phyloP scores from a whole-genome alignment of 2,797 vertebrate genomes.

The Denticeps clupeoides region DNA sequence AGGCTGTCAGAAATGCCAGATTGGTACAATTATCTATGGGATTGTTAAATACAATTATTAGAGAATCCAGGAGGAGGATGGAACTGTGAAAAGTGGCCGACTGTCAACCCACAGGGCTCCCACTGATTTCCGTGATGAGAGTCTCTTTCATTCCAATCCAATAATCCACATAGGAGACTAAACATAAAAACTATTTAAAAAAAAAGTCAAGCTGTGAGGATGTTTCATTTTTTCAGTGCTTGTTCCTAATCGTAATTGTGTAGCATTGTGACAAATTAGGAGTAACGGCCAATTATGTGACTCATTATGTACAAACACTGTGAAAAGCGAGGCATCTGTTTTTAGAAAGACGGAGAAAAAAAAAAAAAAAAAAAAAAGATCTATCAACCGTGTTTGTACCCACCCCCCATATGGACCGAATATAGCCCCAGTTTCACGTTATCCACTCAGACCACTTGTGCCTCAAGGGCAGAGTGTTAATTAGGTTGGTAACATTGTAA shows the following conservation, averaged over 20 bases:
- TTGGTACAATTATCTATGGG: too few species aligned
- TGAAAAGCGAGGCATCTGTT: conserved; percentile 18
- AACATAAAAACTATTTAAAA: background rate
- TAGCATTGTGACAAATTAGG: too few species aligned
- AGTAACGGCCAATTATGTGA: too few species aligned
- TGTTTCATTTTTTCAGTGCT: too few species aligned
- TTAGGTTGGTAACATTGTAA: conserved; percentile 5
- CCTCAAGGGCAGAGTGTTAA: background rate
- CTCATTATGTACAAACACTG: too few species aligned
- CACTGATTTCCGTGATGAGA: background rate
- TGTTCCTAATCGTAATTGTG: too few species aligned
- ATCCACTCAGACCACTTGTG: background rate
- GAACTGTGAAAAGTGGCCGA: background rate
- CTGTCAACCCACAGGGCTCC: background rate
- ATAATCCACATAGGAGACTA: background rate
- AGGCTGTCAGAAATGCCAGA: too few species aligned
- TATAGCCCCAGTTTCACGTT: background rate
- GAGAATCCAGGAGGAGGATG: background rate
- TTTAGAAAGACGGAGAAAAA: conserved; percentile 11
- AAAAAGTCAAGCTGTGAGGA: too few species aligned
- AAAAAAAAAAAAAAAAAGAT: conserved; percentile 10
- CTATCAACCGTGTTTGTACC: background rate
- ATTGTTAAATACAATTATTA: too few species aligned
- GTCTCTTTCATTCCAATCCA: background rate
- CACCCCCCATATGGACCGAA: background rate